phyloP scores from a whole-genome alignment of 2,113 vertebrate species.

The Hepsetus odoe region DNA sequence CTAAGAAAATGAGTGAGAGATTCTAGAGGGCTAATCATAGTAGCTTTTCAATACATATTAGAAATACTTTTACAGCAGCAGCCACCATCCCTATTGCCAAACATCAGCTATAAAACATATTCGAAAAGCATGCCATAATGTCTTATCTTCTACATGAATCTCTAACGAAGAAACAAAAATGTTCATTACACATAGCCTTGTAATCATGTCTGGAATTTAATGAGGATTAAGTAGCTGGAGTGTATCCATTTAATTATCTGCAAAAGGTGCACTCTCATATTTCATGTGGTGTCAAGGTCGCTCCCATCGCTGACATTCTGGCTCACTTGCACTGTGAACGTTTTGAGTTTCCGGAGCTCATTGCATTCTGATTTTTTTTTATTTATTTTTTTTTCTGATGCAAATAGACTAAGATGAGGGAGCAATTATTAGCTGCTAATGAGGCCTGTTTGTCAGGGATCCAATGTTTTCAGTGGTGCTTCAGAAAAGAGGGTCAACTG shows the following conservation, averaged over 20 bases:
- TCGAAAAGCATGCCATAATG: too few relatives aligned
- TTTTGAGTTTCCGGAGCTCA: slow-evolving; percentile 5
- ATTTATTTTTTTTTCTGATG: too few relatives aligned
- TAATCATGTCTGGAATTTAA: slow-evolving; percentile 9
- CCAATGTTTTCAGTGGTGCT: slow-evolving; percentile 13
- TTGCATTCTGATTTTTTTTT: slow-evolving; percentile 35
- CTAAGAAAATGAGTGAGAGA: too few relatives aligned
- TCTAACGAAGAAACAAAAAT: background rate
- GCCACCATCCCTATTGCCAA: too few relatives aligned
- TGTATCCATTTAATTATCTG: slow-evolving; percentile 26
- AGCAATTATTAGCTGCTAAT: slow-evolving; percentile 53
- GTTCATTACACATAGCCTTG: background rate
- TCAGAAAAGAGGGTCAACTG: slow-evolving; percentile 40
- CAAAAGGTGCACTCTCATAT: slow-evolving; percentile 1
- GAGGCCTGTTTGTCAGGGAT: slow-evolving; percentile 44
- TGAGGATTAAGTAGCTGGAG: slow-evolving; percentile 3
- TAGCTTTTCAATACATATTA: too few relatives aligned
- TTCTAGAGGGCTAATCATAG: too few relatives aligned
- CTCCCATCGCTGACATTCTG: background rate
- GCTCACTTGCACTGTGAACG: background rate
- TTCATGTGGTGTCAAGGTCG: slow-evolving; percentile 16
- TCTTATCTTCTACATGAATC: background rate
- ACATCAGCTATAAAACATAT: too few relatives aligned
- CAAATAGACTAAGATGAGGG: slow-evolving; percentile 38
- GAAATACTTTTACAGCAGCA: too few relatives aligned